Conservation (phyloP, 2,113 vertebrate genomes). For the Podilymbus podiceps region DNA sequence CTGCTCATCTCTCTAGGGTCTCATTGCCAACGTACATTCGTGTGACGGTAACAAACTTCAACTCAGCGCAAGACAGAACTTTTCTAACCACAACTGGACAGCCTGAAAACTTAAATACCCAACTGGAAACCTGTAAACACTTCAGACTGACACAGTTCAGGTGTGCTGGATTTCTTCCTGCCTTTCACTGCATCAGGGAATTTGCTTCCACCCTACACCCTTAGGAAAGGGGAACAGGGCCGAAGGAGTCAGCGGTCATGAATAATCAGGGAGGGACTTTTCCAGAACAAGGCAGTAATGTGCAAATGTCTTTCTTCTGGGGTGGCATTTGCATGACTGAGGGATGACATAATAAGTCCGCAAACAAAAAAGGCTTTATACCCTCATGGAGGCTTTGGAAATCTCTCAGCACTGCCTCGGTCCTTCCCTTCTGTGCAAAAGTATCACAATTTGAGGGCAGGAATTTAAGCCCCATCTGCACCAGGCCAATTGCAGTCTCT, state of each 20-base stretch:
- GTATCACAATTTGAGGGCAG: not conserved
- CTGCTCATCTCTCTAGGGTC: not conserved
- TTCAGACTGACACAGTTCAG: not conserved
- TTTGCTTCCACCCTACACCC: not conserved
- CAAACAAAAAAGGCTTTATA: slow-evolving; percentile 62
- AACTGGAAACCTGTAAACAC: not conserved
- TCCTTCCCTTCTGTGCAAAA: slow-evolving; percentile 7
- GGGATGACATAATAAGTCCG: slow-evolving; percentile 43
- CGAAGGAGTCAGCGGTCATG: not conserved
- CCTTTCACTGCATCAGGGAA: slow-evolving; percentile 6
- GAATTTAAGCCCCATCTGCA: not conserved
- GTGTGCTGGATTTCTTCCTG: not conserved
- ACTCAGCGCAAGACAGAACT: not conserved
- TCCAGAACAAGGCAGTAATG: slow-evolving; percentile 45
- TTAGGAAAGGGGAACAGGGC: not conserved
- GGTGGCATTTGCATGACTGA: slow-evolving; percentile 33
- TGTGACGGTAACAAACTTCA: not conserved
- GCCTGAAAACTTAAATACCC: not conserved
- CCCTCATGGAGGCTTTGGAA: not conserved
- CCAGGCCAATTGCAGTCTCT: not conserved
- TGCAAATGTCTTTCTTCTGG: slow-evolving; percentile 61
- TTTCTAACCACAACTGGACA: not conserved
- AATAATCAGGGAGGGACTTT: slow-evolving; percentile 46
- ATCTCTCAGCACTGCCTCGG: not conserved
- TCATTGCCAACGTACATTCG: not conserved